Percentiles rank a stretch among this genome's conserved stretches.
Conservation (phyloP, 2,797 vertebrate species). For the Coregonus ussuriensis region DNA sequence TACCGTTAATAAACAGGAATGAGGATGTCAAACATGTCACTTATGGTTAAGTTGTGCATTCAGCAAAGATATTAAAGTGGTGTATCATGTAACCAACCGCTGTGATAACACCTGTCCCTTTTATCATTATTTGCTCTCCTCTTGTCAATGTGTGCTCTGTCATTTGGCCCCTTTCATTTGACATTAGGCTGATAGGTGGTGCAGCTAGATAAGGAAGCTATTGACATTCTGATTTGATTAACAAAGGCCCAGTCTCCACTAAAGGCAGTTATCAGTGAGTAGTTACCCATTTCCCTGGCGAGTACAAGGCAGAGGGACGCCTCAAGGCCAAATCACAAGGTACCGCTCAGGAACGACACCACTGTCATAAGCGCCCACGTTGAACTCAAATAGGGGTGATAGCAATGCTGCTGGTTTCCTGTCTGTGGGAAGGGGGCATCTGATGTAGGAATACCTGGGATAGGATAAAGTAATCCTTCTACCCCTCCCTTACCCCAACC, state of each 20-base stretch:
- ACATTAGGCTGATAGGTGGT: conserved; percentile 65
- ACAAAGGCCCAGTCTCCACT: conserved; percentile 16
- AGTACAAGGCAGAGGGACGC: neutral
- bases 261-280: conserved; percentile 11
- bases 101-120: neutral
- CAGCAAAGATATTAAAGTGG: neutral
- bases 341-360: neutral
- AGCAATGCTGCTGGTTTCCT: neutral
- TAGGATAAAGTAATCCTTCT: no score
- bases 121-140: neutral
- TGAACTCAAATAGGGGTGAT: neutral
- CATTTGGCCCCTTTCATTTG: conserved; percentile 55
- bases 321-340: conserved; percentile 10
- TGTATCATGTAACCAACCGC: neutral
- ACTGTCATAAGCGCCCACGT: neutral
- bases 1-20: neutral
- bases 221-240: conserved; percentile 23
- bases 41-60: neutral
- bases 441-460: neutral
- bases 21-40: neutral
- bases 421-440: neutral
- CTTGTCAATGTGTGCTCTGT: neutral
- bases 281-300: conserved; percentile 8
- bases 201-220: conserved; percentile 12
- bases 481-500: no score